These are phyloP conservation scores for Hormiphora californensis DNA, from an alignment of 37 sponge, comb jelly and placozoan genomes.

Conservation along the genomic window DNA sequence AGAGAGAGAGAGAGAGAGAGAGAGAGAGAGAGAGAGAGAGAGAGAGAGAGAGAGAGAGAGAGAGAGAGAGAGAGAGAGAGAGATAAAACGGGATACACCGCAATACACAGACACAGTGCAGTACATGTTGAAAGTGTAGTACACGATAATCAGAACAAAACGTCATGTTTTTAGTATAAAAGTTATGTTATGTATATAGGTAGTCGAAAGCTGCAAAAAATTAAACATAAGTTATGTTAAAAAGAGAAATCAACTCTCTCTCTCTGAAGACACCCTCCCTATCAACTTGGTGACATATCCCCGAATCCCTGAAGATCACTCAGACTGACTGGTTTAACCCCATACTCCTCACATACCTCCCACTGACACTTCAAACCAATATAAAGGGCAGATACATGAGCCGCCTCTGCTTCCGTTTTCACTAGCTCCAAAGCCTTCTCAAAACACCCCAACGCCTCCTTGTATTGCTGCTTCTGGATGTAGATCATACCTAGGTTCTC, in stretches of 20 bases:
- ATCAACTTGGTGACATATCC: too few relatives aligned
- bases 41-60: too few relatives aligned
- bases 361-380: slow-evolving; percentile 27
- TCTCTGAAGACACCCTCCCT: too few relatives aligned
- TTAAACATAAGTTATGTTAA: too few relatives aligned
- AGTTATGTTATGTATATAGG: not conserved
- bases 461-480: slow-evolving; percentile 42
- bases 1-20: too few relatives aligned
- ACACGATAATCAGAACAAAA: not conserved
- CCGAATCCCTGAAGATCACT: slow-evolving; percentile 37
- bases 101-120: too few relatives aligned
- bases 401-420: slow-evolving; percentile 41
- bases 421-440: slow-evolving; percentile 44
- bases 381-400: slow-evolving; percentile 23
- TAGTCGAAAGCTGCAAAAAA: not conserved
- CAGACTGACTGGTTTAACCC: slow-evolving; percentile 27
- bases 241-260: too few relatives aligned
- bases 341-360: slow-evolving; percentile 50
- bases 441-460: slow-evolving; percentile 21
- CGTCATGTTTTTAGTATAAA: not conserved
- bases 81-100: too few relatives aligned
- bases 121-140: not conserved
- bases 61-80: too few relatives aligned
- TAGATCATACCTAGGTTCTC: slow-evolving; percentile 51
- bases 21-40: too few relatives aligned